A percentile compares a stretch with the other conserved stretches of the same genome.
Conservation (phyloP, 2,113 vertebrate species). For the Grammomys surdaster region DNA sequence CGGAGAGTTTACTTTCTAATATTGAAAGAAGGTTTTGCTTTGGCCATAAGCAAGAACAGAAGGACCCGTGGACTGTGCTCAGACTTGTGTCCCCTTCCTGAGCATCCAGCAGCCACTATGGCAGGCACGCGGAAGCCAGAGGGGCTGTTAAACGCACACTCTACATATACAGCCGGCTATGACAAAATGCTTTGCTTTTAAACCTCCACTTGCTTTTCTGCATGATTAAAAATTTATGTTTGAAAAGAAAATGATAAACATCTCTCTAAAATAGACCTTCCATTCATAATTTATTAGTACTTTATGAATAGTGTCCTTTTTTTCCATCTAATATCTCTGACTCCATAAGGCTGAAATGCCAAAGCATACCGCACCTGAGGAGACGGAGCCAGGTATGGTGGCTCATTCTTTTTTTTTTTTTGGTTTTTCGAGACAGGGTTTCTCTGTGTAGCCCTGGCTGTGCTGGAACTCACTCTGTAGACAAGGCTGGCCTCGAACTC, state of each 20-base stretch:
- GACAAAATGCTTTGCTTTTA: neutral
- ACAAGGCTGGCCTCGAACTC: too few relatives aligned
- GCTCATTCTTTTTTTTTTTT: too few relatives aligned
- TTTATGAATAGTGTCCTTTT: neutral
- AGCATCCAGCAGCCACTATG: too few relatives aligned
- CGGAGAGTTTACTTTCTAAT: neutral
- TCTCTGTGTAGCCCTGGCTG: too few relatives aligned
- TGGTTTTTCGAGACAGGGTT: too few relatives aligned
- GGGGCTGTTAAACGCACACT: rapidly evolving
- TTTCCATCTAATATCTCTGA: neutral
- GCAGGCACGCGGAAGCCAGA: neutral
- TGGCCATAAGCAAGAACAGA: neutral
- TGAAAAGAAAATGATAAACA: conserved; percentile 18
- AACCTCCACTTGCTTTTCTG: neutral
- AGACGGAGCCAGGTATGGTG: neutral
- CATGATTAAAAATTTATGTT: conserved; percentile 56
- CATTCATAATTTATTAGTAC: conserved; percentile 20
- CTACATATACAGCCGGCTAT: neutral
- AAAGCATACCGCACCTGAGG: neutral
- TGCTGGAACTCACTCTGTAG: too few relatives aligned
- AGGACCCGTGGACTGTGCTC: neutral
- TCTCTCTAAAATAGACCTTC: conserved; percentile 49
- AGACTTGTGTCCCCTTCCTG: neutral
- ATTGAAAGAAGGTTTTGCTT: neutral
- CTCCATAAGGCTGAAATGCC: neutral